Percentiles rank a stretch among this genome's conserved stretches.
phyloP scores from a whole-genome alignment of 1,140 invertebrate genomes.

The Lycorma delicatula region DNA sequence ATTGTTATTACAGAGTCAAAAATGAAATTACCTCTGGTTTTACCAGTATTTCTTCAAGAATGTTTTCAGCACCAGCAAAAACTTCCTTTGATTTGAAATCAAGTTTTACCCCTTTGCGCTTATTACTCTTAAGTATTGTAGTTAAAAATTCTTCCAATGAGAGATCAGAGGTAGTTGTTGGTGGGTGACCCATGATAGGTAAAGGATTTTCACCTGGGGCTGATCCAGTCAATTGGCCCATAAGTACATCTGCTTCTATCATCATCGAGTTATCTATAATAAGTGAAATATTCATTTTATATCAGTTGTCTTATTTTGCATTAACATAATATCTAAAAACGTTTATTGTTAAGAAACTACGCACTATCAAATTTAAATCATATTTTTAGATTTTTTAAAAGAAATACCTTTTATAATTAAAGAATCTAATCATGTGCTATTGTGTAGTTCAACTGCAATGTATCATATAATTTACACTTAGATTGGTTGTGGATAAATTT shows the following conservation, averaged over 20 bases:
- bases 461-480: too few species aligned
- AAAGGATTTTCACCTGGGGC: slow-evolving; percentile 35
- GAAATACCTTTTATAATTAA: too few species aligned
- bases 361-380: too few species aligned
- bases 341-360: too few species aligned
- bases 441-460: too few species aligned
- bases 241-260: slow-evolving; percentile 80
- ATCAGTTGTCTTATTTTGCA: too few species aligned
- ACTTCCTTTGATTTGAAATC: slow-evolving; percentile 80
- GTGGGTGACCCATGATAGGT: slow-evolving; percentile 83
- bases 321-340: too few species aligned
- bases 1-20: too few species aligned
- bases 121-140: background rate
- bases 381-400: too few species aligned
- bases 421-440: too few species aligned
- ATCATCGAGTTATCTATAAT: slow-evolving; percentile 42
- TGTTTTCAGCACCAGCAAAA: slow-evolving; percentile 43
- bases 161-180: slow-evolving; percentile 60
- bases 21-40: slow-evolving; percentile 11
- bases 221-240: slow-evolving; percentile 49
- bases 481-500: too few species aligned
- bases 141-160: slow-evolving; percentile 62
- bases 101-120: slow-evolving; percentile 67
- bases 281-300: too few species aligned
- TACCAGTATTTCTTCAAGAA: slow-evolving; percentile 16